Percentiles rank a stretch among this genome's conserved stretches.
These are phyloP conservation scores for Pogonus chalceus DNA, from an alignment of 1,140 invertebrate genomes.

Conservation along the genomic window DNA sequence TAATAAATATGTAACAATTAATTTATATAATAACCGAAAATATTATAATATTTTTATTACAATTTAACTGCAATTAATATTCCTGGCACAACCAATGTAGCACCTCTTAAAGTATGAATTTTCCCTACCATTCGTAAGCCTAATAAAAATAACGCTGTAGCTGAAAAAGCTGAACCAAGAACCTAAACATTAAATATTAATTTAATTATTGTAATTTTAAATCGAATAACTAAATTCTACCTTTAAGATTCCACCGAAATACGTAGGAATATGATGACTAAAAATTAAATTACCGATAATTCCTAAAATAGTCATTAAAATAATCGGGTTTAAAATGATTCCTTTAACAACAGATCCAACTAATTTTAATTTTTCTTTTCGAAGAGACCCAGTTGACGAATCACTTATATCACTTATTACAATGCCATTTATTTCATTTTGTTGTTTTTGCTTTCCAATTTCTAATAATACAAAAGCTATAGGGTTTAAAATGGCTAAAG, in stretches of 20 bases:
- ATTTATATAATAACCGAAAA: too few species aligned
- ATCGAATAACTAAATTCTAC: constrained; percentile 37
- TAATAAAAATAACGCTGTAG: constrained; percentile 79
- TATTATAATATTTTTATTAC: constrained; percentile 46
- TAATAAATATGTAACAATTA: constrained; percentile 40
- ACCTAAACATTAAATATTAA: constrained; percentile 40
- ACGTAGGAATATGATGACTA: constrained; percentile 61
- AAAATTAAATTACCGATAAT: constrained; percentile 79
- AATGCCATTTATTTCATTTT: constrained; percentile 7
- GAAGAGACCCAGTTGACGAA: constrained; percentile 20
- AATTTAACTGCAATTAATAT: constrained; percentile 84
- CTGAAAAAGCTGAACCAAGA: constrained; percentile 81
- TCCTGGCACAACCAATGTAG: constrained; percentile 67
- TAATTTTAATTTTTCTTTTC: constrained; percentile 33
- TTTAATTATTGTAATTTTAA: background rate
- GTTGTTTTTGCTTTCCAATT: constrained; percentile 52
- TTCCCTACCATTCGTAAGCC: constrained; percentile 91
- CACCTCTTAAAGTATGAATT: constrained; percentile 63
- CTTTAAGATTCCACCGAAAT: constrained; percentile 64
- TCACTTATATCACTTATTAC: background rate
- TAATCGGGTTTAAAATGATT: constrained; percentile 78
- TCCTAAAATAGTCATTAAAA: constrained; percentile 88
- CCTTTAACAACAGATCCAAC: constrained; percentile 47
- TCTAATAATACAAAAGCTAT: constrained; percentile 87
- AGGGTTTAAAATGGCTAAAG: constrained; percentile 85